Percentiles rank a stretch among this genome's conserved stretches.
These are phyloP conservation scores for Rhadina sibilatrix DNA, from an alignment of 2,113 vertebrate species.

Conservation along the genomic window DNA sequence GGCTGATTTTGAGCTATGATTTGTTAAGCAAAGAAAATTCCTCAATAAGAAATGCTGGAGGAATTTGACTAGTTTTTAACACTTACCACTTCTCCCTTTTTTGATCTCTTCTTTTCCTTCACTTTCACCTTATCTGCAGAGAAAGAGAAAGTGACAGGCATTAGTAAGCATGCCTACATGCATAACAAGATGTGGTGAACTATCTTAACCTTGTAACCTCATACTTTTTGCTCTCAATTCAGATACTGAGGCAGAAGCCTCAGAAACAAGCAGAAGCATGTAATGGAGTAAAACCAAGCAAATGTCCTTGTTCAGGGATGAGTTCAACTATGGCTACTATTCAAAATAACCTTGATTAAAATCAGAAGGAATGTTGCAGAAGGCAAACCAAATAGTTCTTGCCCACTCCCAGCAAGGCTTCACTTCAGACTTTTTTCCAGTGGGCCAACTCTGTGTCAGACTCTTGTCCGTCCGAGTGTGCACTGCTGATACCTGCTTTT, in stretches of 20 bases:
- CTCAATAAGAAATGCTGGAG: background rate
- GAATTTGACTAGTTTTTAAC: background rate
- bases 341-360: background rate
- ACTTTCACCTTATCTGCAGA: constrained; percentile 85
- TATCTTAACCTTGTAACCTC: background rate
- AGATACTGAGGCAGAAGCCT: background rate
- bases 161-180: background rate
- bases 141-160: background rate
- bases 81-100: constrained; percentile 69
- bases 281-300: background rate
- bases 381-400: background rate
- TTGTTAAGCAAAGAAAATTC: background rate
- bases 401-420: background rate
- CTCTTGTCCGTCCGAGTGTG: background rate
- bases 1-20: background rate
- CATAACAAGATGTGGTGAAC: background rate
- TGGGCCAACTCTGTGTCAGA: background rate
- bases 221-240: background rate
- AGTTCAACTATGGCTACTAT: background rate
- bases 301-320: background rate
- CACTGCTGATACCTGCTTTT: constrained; percentile 80
- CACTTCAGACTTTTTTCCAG: background rate
- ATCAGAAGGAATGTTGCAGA: background rate
- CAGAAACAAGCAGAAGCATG: background rate
- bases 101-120: constrained; percentile 78